Evolutionary conservation across 2,113 vertebrate species (phyloP), one percentile per base, ranked within the genome.

Genomic region (Alouatta palliata): DNA sequence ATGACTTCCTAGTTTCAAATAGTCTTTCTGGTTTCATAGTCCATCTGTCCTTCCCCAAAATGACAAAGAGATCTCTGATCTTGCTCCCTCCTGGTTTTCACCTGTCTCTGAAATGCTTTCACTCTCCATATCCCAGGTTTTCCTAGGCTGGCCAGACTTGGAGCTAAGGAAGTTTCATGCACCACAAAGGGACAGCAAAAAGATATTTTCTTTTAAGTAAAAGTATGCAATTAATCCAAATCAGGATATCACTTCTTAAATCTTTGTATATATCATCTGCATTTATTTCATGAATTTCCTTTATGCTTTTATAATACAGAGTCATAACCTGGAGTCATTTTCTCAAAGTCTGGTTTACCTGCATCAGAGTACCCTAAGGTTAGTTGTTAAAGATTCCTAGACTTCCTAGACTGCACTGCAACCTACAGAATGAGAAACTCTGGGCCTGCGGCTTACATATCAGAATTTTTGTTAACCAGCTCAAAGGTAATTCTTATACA

Each of bases 231-330:
- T 89, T 40, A 80, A 80, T 35, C 45, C 19, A 90, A 52, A 79
- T 92, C 47, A 89, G 47, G 27, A 81, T 75, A 89, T 58, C 45
- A 88, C 71, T 21, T 89, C 94, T 85, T 75, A 92, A 88, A 88
- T 79, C 3, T 79, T 80, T 73, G 3, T 30, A 35, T n/a, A 5
- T 73, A 35, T 43, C 3, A 80, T 88, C 9, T 47, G 66, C 11
- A 45, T 68, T 4, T 58, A 92, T 75, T 91, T 89, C 14, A 70
- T 58, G 43, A 73, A 80, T 89, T 85, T 95, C 19, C 19, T 32
- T 76, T 85, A 80, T 52, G 4, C 3, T 86, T 94, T 79, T 68
- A 5, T 68, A 70, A 75, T 58, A 96, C 4, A 76, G 30, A 94
- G 11, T 76, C 47, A 82, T 70, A 97, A 86, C 13, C n/a, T 91